Percentiles rank a stretch among this genome's conserved stretches.
Evolutionary conservation across 2,797 vertebrate genomes (phyloP).

Genomic region (Brachyalestes nurse): DNA sequence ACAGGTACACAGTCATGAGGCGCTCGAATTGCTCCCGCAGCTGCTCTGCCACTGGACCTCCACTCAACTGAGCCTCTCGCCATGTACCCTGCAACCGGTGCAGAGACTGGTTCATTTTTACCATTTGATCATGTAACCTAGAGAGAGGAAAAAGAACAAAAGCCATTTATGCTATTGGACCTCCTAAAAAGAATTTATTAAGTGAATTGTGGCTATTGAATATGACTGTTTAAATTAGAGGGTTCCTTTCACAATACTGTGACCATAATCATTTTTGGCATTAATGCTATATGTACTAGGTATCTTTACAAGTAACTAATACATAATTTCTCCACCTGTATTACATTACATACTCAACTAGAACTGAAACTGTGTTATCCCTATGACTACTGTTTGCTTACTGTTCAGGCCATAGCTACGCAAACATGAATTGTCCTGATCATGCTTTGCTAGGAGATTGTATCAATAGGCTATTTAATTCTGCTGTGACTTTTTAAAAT

Average conservation of each 20-base stretch:
- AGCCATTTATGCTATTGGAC: neutral
- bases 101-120: constrained; percentile 98
- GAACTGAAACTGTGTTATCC: too few relatives aligned
- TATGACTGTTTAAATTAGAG: too few relatives aligned
- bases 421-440: neutral
- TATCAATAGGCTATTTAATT: too few relatives aligned
- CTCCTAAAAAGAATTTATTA: neutral
- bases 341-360: too few relatives aligned
- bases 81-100: constrained; percentile 95
- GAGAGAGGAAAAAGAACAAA: constrained; percentile 4
- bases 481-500: neutral
- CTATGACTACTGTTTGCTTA: neutral
- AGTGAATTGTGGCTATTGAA: neutral
- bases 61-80: constrained; percentile 92
- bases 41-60: constrained; percentile 86
- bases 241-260: too few relatives aligned
- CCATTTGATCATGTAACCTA: constrained; percentile 98
- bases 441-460: neutral
- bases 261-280: too few relatives aligned
- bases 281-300: too few relatives aligned
- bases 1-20: constrained; percentile 96
- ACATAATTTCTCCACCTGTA: too few relatives aligned
- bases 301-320: too few relatives aligned
- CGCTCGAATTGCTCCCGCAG: constrained; percentile 96
- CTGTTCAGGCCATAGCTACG: neutral